These are phyloP conservation scores for Pomacea canaliculata DNA, from an alignment of 2,888 invertebrate species.

Conservation along the genomic window DNA sequence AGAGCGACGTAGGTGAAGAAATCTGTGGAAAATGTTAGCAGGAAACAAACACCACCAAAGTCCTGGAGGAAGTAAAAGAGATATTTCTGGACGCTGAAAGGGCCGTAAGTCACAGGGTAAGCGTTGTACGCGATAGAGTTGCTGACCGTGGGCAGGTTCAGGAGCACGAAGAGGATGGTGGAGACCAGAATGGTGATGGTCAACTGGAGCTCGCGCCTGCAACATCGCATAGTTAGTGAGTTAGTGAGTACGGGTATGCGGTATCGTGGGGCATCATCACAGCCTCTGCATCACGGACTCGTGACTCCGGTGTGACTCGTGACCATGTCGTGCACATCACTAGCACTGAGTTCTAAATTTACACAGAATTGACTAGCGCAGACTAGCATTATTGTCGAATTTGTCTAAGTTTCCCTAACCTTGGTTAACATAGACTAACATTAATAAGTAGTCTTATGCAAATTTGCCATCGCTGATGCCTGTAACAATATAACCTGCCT, in stretches of 20 bases:
- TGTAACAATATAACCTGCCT: too few species aligned
- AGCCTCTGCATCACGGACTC: too few species aligned
- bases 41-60: background rate
- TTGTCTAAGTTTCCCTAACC: too few species aligned
- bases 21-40: slow-evolving; percentile 10
- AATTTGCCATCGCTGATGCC: too few species aligned
- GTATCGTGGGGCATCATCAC: too few species aligned
- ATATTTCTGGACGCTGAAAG: background rate
- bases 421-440: too few species aligned
- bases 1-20: slow-evolving; percentile 14
- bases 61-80: slow-evolving; percentile 7
- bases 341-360: too few species aligned
- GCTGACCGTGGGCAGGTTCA: slow-evolving; percentile 14
- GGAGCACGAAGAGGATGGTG: slow-evolving; percentile 6
- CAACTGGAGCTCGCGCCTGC: slow-evolving; percentile 10
- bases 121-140: slow-evolving; percentile 9
- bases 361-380: too few species aligned
- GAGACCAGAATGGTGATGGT: slow-evolving; percentile 18
- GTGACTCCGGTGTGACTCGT: too few species aligned
- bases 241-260: background rate
- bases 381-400: too few species aligned
- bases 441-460: too few species aligned
- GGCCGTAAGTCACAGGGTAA: slow-evolving; percentile 8
- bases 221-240: background rate
- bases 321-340: too few species aligned